Base-by-base conservation (phyloP, 1,140 invertebrate genomes). In the Matsumurasca onukii region DNA sequence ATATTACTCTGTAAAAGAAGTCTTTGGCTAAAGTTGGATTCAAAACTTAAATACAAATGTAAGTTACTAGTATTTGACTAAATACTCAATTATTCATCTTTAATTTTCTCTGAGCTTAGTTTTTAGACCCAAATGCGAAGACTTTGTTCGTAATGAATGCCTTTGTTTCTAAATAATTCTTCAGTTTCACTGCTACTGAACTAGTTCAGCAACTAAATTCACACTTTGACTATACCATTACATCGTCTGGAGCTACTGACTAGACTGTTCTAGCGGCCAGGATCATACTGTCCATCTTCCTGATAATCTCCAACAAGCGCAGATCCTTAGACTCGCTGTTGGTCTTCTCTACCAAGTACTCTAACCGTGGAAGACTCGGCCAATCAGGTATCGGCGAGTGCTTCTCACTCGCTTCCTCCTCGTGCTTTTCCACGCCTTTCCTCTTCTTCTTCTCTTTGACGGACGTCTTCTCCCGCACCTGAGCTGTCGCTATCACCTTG, bases 181-280 rank as follows among this genome's bases (percentile, higher is more conserved):
- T n/a, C n/a, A n/a, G n/a, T n/a, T n/a, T n/a, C n/a, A n/a, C n/a
- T n/a, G n/a, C n/a, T n/a, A n/a, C n/a, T n/a, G n/a, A n/a, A n/a
- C n/a, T n/a, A n/a, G n/a, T n/a, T n/a, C n/a, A n/a, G n/a, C n/a
- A n/a, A n/a, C n/a, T n/a, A n/a, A n/a, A n/a, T n/a, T n/a, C n/a
- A n/a, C n/a, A n/a, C n/a, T n/a, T n/a, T n/a, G n/a, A n/a, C n/a
- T n/a, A n/a, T n/a, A n/a, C n/a, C n/a, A n/a, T n/a, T n/a, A n/a
- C n/a, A n/a, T n/a, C n/a, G 34, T 39, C 51, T 55, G 24, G 5
- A 12, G 13, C 24, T 22, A 34, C 27, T 65, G 62, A 65, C 31
- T 39, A 45, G 39, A 65, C n/a, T 22, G 62, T 45, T 45, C n/a
- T 65, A 15, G 39, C 62, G 1, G 62, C 62, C 1, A 65, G 39